phyloP scores from a whole-genome alignment of 2,113 vertebrate genomes.

The Beaufortia kweichowensis region DNA sequence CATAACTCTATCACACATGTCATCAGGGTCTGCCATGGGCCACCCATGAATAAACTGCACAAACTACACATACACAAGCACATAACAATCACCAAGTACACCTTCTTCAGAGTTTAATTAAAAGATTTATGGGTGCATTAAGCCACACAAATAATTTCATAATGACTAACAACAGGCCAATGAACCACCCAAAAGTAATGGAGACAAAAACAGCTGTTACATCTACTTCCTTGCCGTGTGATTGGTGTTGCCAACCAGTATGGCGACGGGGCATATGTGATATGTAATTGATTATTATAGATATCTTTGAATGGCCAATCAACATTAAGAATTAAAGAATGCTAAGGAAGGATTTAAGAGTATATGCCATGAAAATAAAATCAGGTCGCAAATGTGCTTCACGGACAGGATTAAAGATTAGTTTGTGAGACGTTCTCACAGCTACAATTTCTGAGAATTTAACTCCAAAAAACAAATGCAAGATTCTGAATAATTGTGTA shows the following conservation, averaged over 20 bases:
- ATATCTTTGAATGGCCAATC: neutral
- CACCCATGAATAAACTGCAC: conserved; percentile 39
- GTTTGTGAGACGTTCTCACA: no score
- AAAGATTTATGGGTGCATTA: neutral
- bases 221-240: neutral
- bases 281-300: no score
- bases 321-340: neutral
- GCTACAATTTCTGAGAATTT: no score
- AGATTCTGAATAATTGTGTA: neutral
- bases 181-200: neutral
- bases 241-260: neutral
- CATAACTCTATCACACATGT: conserved; percentile 36
- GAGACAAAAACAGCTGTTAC: neutral
- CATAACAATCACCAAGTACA: neutral
- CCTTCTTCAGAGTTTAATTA: neutral
- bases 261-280: no score
- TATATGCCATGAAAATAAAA: neutral
- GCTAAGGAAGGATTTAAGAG: neutral
- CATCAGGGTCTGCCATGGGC: conserved; percentile 52
- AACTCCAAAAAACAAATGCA: neutral
- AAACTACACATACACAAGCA: neutral
- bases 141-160: neutral
- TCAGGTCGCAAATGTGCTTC: neutral
- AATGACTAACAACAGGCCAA: no score
- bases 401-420: neutral